These are phyloP conservation scores for Euthynnus affinis DNA, from an alignment of 2,797 vertebrate genomes.

Conservation along the genomic window DNA sequence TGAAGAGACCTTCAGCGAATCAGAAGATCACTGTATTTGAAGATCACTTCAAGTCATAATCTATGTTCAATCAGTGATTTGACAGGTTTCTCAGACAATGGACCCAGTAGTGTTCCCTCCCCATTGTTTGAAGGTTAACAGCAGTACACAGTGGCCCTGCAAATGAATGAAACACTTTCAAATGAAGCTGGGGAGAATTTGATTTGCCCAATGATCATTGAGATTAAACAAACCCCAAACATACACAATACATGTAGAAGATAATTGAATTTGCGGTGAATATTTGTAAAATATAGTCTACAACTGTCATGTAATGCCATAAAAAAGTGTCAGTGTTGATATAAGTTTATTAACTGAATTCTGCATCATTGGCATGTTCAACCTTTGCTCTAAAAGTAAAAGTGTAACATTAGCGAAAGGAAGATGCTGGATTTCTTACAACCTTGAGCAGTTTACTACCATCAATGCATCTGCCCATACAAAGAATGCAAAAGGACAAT, in stretches of 20 bases:
- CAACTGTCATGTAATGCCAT: not conserved
- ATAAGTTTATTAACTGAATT: not conserved
- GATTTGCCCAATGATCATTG: too few species aligned
- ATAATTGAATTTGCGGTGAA: not conserved
- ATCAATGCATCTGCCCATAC: not conserved
- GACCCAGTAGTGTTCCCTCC: too few species aligned
- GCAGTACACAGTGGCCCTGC: too few species aligned
- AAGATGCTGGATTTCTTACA: conserved; percentile 12
- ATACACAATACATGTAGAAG: not conserved
- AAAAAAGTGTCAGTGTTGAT: not conserved
- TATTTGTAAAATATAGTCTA: not conserved
- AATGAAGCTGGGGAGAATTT: too few species aligned
- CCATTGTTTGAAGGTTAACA: conserved; percentile 73
- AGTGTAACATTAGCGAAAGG: not conserved
- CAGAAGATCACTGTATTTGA: too few species aligned
- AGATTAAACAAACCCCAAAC: not conserved
- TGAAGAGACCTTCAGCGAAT: too few species aligned
- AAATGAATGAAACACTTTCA: too few species aligned
- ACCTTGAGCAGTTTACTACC: conserved; percentile 1
- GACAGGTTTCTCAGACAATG: too few species aligned
- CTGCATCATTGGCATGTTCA: not conserved
- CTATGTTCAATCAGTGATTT: too few species aligned
- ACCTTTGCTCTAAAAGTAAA: not conserved
- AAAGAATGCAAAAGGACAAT: not conserved
- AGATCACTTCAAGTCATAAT: too few species aligned